Evolutionary conservation across 1,140 invertebrate species (phyloP), one percentile per base, ranked within the genome.

Genomic region (Trachymyrmex septentrionalis): DNA sequence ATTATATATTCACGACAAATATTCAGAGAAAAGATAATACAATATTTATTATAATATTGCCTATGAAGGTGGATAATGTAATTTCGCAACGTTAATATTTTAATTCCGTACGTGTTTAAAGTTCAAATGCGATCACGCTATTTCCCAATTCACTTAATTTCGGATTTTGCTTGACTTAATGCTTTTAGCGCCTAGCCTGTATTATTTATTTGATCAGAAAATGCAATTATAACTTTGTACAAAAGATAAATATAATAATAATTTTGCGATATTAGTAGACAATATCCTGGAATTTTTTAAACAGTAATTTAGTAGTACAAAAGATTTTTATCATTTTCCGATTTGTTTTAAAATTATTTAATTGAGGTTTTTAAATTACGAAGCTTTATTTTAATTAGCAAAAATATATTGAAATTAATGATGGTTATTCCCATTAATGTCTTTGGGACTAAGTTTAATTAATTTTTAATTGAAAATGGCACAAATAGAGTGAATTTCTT

Each of bases 101-200:
- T 72, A 72, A 72, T 48, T 72, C 44, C 16, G 24, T 72, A 24
- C 19, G 48, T 53, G 10, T 30, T 72, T 24, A 71, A 71, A 44
- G 38, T 44, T 44, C 38, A 44, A 44, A 44, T 44, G 24, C 44
- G 44, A 53, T 72, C 10, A 27, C 24, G 69, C 24, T 30, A 72
- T 72, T 72, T 72, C 16, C 24, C n/a, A 24, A 48, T 72, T 72
- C 48, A 27, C 24, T 30, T 72, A 53, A 72, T 72, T 72, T 72
- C 3, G 19, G 19, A 16, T 66, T 66, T 66, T 2, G 30, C 30
- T 66, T 34, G 16, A n/a, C 19, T 66, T 66, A 30, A 30, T 53
- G 24, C 48, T 72, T 72, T 72, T 72, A 53, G 24, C 16, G 48
- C 14, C 50, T 73, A 53, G 10, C 0, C 10, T 55, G 10, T 50